phyloP scores from a whole-genome alignment of 2,797 vertebrate species.

The Leptatherina wallacei region DNA sequence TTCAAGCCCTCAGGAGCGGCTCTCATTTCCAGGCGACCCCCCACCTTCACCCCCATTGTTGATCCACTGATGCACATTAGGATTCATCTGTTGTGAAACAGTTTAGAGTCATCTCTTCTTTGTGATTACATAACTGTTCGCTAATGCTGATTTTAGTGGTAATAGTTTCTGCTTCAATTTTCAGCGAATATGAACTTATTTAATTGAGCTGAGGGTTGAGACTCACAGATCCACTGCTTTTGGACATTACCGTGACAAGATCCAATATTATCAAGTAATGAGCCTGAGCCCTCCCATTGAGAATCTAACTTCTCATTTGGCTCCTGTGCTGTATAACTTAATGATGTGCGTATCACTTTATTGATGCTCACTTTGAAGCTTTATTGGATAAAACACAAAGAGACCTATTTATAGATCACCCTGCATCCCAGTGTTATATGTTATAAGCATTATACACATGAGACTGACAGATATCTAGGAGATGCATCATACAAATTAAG shows the following conservation, averaged over 20 bases:
- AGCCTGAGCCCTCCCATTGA: constrained; percentile 52
- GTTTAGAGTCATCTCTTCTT: constrained; percentile 11
- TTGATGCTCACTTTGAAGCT: constrained; percentile 51
- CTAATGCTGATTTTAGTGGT: constrained; percentile 15
- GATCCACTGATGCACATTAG: constrained; percentile 11
- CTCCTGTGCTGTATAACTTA: constrained; percentile 49
- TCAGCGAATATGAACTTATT: constrained; percentile 40
- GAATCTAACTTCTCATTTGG: constrained; percentile 55
- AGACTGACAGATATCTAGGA: constrained; percentile 6
- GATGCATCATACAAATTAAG: constrained; percentile 22
- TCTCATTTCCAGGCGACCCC: constrained; percentile 41
- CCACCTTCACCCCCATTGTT: not conserved
- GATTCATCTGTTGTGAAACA: constrained; percentile 15
- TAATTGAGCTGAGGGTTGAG: constrained; percentile 66
- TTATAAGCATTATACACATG: constrained; percentile 12
- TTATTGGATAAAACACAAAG: constrained; percentile 60
- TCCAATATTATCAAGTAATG: constrained; percentile 63
- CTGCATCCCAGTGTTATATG: constrained; percentile 11
- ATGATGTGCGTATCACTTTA: constrained; percentile 60
- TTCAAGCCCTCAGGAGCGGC: constrained; percentile 29
- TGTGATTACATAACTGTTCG: constrained; percentile 5
- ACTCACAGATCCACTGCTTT: constrained; percentile 49
- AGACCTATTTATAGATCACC: constrained; percentile 50
- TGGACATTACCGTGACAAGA: constrained; percentile 54
- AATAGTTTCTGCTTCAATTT: constrained; percentile 21